Evolutionary conservation across 2,113 vertebrate species (phyloP).

Genomic region (Engystomops pustulosus): DNA sequence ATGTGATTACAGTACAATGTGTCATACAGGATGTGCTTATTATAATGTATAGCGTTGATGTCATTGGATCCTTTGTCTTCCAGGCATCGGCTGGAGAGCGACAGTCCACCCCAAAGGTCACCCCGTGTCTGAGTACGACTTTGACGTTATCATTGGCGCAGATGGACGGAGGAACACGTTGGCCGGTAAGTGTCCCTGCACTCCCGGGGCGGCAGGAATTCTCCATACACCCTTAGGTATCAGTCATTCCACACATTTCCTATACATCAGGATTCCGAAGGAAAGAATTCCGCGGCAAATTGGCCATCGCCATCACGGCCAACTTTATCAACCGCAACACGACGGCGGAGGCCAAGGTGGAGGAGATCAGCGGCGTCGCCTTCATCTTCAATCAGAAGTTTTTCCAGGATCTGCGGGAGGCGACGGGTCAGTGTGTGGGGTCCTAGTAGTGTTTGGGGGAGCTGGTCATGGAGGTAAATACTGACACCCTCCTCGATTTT

Average conservation of each 20-base stretch:
- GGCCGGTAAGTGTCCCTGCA: constrained; percentile 91
- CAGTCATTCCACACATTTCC: too few relatives aligned
- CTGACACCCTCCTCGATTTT: too few relatives aligned
- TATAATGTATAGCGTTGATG: too few relatives aligned
- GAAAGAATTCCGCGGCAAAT: constrained; percentile 95
- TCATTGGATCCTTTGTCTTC: constrained; percentile 61
- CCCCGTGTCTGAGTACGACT: constrained; percentile 88
- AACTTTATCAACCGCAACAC: constrained; percentile 98
- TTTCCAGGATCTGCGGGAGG: constrained; percentile 94
- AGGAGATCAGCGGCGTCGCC: constrained; percentile 97
- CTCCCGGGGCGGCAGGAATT: too few relatives aligned
- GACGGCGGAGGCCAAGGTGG: constrained; percentile 94
- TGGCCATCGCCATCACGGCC: constrained; percentile 97
- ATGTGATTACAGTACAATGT: too few relatives aligned
- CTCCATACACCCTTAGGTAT: too few relatives aligned
- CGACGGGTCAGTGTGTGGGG: too few relatives aligned
- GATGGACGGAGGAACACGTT: constrained; percentile 93
- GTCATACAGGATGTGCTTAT: too few relatives aligned
- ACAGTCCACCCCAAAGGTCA: constrained; percentile 90
- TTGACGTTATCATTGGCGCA: constrained; percentile 92
- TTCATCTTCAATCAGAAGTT: constrained; percentile 99
- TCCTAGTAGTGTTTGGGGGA: too few relatives aligned
- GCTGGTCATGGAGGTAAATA: too few relatives aligned
- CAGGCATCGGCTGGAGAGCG: constrained; percentile 92
- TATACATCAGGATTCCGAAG: constrained; percentile 97